Evolutionary conservation across 2,113 vertebrate genomes (phyloP), one percentile per base, ranked within the genome.

Genomic region (Coptodon rendalli): DNA sequence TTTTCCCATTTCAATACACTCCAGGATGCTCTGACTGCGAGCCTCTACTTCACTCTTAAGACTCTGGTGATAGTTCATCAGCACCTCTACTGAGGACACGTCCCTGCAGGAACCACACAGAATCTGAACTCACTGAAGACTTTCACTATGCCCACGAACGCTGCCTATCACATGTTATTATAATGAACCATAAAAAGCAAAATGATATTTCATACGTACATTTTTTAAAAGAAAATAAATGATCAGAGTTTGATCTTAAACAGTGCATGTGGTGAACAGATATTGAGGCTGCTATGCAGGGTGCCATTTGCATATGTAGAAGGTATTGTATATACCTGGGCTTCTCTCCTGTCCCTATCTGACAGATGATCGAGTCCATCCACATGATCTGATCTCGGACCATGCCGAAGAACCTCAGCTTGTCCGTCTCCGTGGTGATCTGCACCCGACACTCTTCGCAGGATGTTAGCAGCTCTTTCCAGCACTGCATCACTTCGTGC

Each of bases 31-130:
- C 10, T 96, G 96, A 86, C 86, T 95, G 2, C 97, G 96, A 0
- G 98, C 97, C 40, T 99, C 98, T 7, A 99, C 96, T 93, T 99
- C 98, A 0, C 95, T 98, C 95, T 98, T 98, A 87, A 99, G 96
- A 68, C 97, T 96, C 76, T 99, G 98, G 96, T 99, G 98, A 92
- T 98, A 98, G 82, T 97, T 99, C 97, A 99, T 98, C 92, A 99
- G 96, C 86, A 99, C 97, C 93, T 99, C 98, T 73, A 99, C 98
- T 0, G 98, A 98, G 3, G 98, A 99, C 66, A 99, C 98, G 0
- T 99, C 98, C 95, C 98, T 99, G 93, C 83, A 95, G 86, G 68
- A 57, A 76, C 48, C 84, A 89, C 85, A 80, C 24, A 80, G 6
- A 52, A 16, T 6, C 13, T 84, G 31, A 54, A 9, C 57, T n/a